These are phyloP conservation scores for Anoplolepis gracilipes DNA, from an alignment of 1,140 invertebrate genomes.

Conservation along the genomic window DNA sequence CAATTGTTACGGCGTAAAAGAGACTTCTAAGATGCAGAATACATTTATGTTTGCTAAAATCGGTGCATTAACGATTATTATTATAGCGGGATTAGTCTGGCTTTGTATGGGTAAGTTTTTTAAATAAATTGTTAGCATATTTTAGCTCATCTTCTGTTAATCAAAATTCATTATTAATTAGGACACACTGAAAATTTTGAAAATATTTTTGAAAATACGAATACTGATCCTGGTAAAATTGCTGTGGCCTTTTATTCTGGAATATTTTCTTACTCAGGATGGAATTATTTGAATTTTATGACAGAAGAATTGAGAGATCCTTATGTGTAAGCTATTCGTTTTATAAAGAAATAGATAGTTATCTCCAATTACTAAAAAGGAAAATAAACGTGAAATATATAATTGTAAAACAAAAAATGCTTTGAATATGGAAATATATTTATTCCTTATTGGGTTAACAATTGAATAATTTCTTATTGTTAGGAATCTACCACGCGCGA, in stretches of 20 bases:
- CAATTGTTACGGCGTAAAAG: slow-evolving; percentile 98
- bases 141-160: background rate
- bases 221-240: slow-evolving; percentile 91
- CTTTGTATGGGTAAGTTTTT: slow-evolving; percentile 82
- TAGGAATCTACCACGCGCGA: slow-evolving; percentile 95
- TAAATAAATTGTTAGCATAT: background rate
- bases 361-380: background rate
- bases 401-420: background rate
- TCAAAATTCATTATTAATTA: slow-evolving; percentile 24
- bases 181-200: slow-evolving; percentile 91
- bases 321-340: slow-evolving; percentile 88
- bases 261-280: slow-evolving; percentile 99
- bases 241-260: slow-evolving; percentile 98
- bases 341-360: background rate
- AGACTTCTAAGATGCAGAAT: slow-evolving; percentile 96
- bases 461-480: slow-evolving; percentile 83
- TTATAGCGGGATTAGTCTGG: slow-evolving; percentile 92
- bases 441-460: slow-evolving; percentile 78
- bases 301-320: slow-evolving; percentile 97
- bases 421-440: too few relatives aligned
- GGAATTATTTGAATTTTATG: slow-evolving; percentile 96
- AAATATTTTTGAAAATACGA: slow-evolving; percentile 92
- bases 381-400: background rate
- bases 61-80: slow-evolving; percentile 95
- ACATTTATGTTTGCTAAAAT: slow-evolving; percentile 97